Evolutionary conservation across 2,888 invertebrate species (phyloP).

Genomic region (Caenorhabditis doughertyi): DNA sequence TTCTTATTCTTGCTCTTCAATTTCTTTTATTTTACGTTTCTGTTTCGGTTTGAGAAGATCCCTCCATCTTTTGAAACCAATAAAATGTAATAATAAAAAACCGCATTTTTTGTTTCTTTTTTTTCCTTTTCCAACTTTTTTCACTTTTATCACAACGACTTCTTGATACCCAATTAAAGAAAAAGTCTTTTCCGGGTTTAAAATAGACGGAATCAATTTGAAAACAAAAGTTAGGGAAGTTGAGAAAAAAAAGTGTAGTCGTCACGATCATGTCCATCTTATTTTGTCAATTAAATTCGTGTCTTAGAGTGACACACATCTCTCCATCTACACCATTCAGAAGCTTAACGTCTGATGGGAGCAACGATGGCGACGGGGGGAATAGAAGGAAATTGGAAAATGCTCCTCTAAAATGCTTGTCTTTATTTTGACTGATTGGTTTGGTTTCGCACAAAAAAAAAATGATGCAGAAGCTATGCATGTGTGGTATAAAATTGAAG

Average conservation of each 20-base stretch:
- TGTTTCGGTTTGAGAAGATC: conserved; percentile 26
- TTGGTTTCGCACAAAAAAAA: conserved; percentile 28
- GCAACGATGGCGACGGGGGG: conserved; percentile 26
- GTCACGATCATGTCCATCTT: conserved; percentile 55
- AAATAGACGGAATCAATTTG: neutral
- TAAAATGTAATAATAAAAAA: conserved; percentile 23
- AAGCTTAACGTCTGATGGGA: conserved; percentile 56
- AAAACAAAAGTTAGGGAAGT: too few relatives aligned
- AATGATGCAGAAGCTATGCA: conserved; percentile 24
- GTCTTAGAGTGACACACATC: conserved; percentile 57
- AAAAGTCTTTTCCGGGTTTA: neutral
- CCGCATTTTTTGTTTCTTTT: neutral
- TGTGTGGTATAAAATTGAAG: conserved; percentile 20
- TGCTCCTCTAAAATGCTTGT: conserved; percentile 46
- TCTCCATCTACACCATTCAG: conserved; percentile 35
- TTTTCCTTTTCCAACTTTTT: conserved; percentile 8
- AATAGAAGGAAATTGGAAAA: conserved; percentile 51
- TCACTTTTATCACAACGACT: too few relatives aligned
- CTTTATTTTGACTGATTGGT: conserved; percentile 57
- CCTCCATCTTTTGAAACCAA: neutral
- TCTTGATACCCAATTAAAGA: conserved; percentile 1
- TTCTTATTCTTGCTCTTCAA: conserved; percentile 32
- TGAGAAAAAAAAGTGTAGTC: conserved; percentile 30
- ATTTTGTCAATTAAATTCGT: conserved; percentile 62
- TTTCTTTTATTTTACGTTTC: conserved; percentile 37